Evolutionary conservation across 2,113 vertebrate species (phyloP).

Genomic region (Pithys albifrons): DNA sequence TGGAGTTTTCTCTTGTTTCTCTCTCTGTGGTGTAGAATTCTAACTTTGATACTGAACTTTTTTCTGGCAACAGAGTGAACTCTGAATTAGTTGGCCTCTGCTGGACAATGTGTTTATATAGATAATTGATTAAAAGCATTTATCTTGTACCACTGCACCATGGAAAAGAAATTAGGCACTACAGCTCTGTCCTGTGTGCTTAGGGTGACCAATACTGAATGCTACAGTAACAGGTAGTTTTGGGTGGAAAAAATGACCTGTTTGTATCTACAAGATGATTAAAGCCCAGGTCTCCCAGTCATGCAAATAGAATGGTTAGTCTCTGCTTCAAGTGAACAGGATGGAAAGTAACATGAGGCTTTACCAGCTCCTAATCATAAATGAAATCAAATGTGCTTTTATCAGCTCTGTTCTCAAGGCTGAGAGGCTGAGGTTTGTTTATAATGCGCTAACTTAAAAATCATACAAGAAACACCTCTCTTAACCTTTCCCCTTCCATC

Average conservation of each 20-base stretch:
- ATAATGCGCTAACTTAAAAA: neutral
- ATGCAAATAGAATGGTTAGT: neutral
- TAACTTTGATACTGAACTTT: neutral
- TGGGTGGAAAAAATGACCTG: neutral
- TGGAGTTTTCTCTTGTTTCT: neutral
- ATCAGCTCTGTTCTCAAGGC: neutral
- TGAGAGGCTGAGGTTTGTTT: neutral
- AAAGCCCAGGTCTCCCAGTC: neutral
- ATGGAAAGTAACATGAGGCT: neutral
- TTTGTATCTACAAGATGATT: neutral
- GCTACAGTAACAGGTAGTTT: neutral
- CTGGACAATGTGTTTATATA: neutral
- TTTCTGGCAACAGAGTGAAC: neutral
- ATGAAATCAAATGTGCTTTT: neutral
- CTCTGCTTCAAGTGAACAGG: neutral
- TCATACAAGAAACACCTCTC: neutral
- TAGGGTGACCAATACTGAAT: neutral
- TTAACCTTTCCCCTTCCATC: neutral
- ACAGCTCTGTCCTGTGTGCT: accelerated
- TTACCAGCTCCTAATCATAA: neutral
- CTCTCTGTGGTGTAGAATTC: neutral
- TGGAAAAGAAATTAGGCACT: neutral
- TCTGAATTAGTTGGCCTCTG: neutral
- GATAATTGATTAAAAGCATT: neutral
- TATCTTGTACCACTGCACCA: neutral